A percentile compares a stretch with the other conserved stretches of the same genome.
Conservation (phyloP, 2,797 vertebrate species). For the Sebastes diaconus region DNA sequence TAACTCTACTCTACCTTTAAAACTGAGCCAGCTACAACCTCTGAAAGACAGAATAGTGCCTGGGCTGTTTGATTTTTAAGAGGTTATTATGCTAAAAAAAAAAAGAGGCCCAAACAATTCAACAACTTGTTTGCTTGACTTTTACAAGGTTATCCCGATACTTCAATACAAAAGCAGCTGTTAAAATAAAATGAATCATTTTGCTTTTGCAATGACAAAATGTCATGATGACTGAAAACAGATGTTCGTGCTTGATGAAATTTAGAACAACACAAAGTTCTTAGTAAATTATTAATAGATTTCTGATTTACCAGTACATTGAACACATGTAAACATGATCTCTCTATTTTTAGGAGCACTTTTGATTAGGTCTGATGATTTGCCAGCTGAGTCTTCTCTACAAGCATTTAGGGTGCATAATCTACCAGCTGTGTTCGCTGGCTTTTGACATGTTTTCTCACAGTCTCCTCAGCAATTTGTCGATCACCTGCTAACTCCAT, state of each 20-base stretch:
- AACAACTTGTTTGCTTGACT: neutral
- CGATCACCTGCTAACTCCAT: constrained; percentile 23
- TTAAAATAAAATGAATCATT: neutral
- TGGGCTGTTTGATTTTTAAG: no score
- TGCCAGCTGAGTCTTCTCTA: constrained; percentile 39
- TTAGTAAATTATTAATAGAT: neutral
- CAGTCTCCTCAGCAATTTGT: constrained; percentile 28
- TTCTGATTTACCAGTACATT: neutral
- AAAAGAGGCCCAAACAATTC: neutral
- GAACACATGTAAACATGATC: neutral
- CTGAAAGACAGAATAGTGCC: no score
- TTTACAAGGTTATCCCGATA: neutral
- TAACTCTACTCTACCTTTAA: no score
- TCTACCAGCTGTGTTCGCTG: constrained; percentile 40
- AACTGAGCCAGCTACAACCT: no score
- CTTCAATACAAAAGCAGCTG: neutral
- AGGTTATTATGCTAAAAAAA: neutral
- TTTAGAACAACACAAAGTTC: constrained; percentile 6
- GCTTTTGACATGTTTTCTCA: constrained; percentile 14
- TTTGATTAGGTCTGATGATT: constrained; percentile 36
- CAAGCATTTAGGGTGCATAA: constrained; percentile 24
- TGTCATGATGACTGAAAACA: neutral
- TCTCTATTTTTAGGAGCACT: constrained; percentile 48
- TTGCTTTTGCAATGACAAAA: neutral
- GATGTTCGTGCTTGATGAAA: neutral